These are phyloP conservation scores for Ardeotis arabs DNA, from an alignment of 2,113 vertebrate species.

Conservation along the genomic window DNA sequence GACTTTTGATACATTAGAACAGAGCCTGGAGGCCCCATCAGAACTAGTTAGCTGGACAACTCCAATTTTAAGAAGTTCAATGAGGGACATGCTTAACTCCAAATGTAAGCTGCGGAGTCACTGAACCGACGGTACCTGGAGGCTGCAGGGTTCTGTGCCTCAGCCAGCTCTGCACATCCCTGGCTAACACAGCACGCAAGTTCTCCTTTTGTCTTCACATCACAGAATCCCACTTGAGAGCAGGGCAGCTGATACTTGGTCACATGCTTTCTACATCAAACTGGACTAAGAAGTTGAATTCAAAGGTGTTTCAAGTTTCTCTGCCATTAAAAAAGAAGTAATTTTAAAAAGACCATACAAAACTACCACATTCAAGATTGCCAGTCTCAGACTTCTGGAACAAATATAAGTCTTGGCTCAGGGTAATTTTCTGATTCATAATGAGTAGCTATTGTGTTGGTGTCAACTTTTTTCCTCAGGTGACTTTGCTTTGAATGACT, in stretches of 20 bases:
- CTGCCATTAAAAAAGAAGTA: neutral
- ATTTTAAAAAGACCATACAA: neutral
- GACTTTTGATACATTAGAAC: neutral
- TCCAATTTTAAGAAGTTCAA: neutral
- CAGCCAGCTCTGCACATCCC: neutral
- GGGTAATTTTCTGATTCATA: neutral
- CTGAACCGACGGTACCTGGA: neutral
- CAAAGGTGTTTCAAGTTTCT: neutral
- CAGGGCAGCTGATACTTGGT: neutral
- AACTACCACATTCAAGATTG: neutral
- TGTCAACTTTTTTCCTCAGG: neutral
- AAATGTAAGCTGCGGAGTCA: accelerated
- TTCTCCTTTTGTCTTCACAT: neutral
- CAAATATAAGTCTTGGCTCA: neutral
- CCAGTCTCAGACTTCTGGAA: neutral
- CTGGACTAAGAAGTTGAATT: neutral
- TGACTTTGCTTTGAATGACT: neutral
- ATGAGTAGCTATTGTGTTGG: neutral
- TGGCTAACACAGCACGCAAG: neutral
- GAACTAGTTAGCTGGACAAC: neutral
- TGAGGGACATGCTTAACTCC: neutral
- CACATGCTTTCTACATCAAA: neutral
- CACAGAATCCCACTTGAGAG: neutral
- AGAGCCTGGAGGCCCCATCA: neutral
- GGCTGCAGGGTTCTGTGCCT: neutral